Base-by-base conservation (phyloP, 2,888 invertebrate genomes). In the Zaprionus lineosus region DNA sequence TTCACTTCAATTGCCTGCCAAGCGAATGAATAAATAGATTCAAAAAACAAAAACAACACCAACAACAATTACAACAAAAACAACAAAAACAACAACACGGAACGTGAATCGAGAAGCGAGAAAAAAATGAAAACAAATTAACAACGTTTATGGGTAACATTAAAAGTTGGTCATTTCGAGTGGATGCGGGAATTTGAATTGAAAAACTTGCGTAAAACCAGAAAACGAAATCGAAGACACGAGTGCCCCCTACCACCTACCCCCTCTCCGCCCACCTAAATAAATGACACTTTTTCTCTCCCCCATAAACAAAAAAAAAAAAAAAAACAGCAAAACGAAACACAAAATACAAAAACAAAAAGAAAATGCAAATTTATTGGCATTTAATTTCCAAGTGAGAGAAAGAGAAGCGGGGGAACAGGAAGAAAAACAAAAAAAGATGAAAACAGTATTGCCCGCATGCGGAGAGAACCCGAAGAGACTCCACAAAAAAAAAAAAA, bases 311-410 rank as follows among this genome's bases (percentile, higher is more conserved):
- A 19, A 19, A 19, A 19, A 5, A 3, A 24, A 24, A 3, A 24
- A 24, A 24, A 24, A 2, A 19, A 19, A n/a, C n/a, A n/a, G n/a
- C n/a, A n/a, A n/a, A n/a, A n/a, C n/a, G n/a, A n/a, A n/a, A 28
- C 2, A 9, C 31, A 19, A 14, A 31, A 9, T 11, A 12, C 29
- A 24, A 11, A 29, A 16, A 31, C 16, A 26, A 18, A 21, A 19
- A 28, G 34, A 19, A 43, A 77, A 77, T 78, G 84, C 84, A 82
- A 78, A 78, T 78, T 84, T 78, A 78, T 78, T 84, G 82, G 78
- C 82, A 82, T 82, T 78, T 84, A 82, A 78, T 78, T 78, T 78
- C 59, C 65, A 68, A 84, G 66, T 61, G 68, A 72, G 64, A 64
- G 56, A 68, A 55, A 47, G 44, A 48, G n/a, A 29, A 40, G 36